Base-by-base conservation (phyloP, 2,113 vertebrate species). In the Sander lucioperca region DNA sequence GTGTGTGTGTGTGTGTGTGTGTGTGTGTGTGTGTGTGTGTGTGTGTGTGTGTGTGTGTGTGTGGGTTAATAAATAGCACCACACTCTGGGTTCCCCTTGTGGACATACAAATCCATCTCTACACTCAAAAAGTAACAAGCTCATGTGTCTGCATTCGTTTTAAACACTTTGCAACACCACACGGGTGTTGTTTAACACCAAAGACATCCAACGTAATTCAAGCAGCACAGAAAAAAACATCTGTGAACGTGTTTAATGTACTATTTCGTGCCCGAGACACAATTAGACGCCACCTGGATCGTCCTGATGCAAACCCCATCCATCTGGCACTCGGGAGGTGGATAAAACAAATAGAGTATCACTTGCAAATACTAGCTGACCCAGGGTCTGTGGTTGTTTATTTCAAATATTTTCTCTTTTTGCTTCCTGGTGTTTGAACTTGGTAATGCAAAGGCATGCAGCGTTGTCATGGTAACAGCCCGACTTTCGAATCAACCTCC, bases 401-500 rank as follows among this genome's bases (percentile, higher is more conserved):
- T 33, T 33, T 33, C 33, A 33, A 33, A 6, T 25, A n/a, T 71
- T 36, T 36, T 57, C 18, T 67, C 19, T n/a, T 7, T 53, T 18
- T 21, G 43, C 56, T 45, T 87, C 16, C 69, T 78, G 39, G 39
- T 43, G 10, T 39, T 85, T 61, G 21, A 89, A 89, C 83, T 72
- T 72, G 73, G 69, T 50, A 33, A 83, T 74, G 81, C 85, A 72
- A 84, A 77, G 91, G 88, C 83, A 92, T 82, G 88, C 30, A 0
- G 48, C 63, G 88, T 92, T 90, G 67, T 83, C 77, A 82, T 73
- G 79, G 91, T 18, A 90, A 89, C 91, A 66, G 79, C 30, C 21
- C 5, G 75, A 84, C 86, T 89, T 85, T 84, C 23, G 9, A 65
- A 80, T 70, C 80, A 89, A 86, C 91, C 89, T 86, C 88, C 77